Percentiles rank a stretch among this genome's conserved stretches.
Evolutionary conservation across 2,888 invertebrate species (phyloP).

Genomic region (Eledona agricola): DNA sequence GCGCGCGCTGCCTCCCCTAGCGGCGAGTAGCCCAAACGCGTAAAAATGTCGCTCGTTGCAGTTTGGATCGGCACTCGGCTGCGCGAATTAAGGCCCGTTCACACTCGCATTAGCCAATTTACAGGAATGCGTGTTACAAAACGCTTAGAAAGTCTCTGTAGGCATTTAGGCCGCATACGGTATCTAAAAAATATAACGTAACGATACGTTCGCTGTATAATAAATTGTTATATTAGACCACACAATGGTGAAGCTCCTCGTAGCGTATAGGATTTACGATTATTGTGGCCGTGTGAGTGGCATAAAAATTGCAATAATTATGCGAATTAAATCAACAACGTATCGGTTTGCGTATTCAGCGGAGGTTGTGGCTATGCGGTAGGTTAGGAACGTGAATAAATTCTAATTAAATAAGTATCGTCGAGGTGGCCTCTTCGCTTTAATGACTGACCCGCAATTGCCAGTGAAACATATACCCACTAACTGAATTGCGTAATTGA

Average conservation of each 20-base stretch:
- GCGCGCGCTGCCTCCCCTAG: constrained; percentile 32
- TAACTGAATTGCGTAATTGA: constrained; percentile 14
- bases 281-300: constrained; percentile 49
- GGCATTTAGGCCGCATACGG: constrained; percentile 38
- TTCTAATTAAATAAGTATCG: constrained; percentile 45
- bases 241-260: constrained; percentile 50
- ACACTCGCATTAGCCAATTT: constrained; percentile 1
- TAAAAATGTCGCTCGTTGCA: constrained; percentile 18
- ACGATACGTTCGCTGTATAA: constrained; percentile 47
- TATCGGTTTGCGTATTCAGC: constrained; percentile 46
- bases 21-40: constrained; percentile 31
- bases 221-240: constrained; percentile 54
- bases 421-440: constrained; percentile 42
- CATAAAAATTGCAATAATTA: constrained; percentile 60
- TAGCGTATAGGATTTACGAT: constrained; percentile 57
- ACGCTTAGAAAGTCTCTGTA: constrained; percentile 30
- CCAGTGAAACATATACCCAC: neutral
- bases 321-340: constrained; percentile 49
- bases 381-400: constrained; percentile 51
- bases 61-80: constrained; percentile 7
- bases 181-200: constrained; percentile 38
- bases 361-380: constrained; percentile 48
- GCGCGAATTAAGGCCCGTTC: constrained; percentile 5
- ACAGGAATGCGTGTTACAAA: constrained; percentile 17
- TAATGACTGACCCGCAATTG: constrained; percentile 3